Evolutionary conservation across 2,113 vertebrate species (phyloP), one percentile per base, ranked within the genome.

Genomic region (Muscicapa adusta): DNA sequence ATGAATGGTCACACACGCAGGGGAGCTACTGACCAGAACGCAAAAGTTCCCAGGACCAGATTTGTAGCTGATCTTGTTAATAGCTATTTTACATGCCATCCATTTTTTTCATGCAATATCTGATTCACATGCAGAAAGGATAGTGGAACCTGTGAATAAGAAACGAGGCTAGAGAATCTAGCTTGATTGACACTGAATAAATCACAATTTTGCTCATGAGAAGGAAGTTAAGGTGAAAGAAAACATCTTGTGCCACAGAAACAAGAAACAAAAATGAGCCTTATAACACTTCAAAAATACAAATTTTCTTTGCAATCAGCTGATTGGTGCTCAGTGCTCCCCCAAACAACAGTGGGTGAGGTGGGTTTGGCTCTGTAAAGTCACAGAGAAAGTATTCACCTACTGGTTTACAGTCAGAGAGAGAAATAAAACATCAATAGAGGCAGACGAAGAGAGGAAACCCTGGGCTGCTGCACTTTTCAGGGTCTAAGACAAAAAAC

Each of bases 171-270:
- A 70, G 11, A 91, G 45, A 89, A 91, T 77, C 43, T 51, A 88
- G 86, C 85, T 19, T 85, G 88, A 85, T 51, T 84, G 88, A 91
- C 88, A 80, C 34, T 71, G 75, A 94, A 88, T 86, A 95, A 93
- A 89, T 76, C 42, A 95, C 51, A 86, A 77, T 83, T 95, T 77
- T 85, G 34, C 26, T 88, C 18, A 10, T 50, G 89, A 78, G 57
- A 85, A 87, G 34, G 54, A 85, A 77, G 48, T 57, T 82, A 88
- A 78, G 58, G 56, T 66, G 51, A 89, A 91, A 83, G 40, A 93
- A 93, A 94, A 56, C 16, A 38, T 77, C n/a, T 77, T 58, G 67
- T 67, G 56, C 34, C 43, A 57, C 12, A 68, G n/a, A 68, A 42
- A 62, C 0, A 58, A 73, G 74, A 76, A 71, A 61, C 45, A 85